Evolutionary conservation across 2,888 invertebrate genomes (phyloP), one percentile per base, ranked within the genome.

Genomic region (Odontomyia ornata): DNA sequence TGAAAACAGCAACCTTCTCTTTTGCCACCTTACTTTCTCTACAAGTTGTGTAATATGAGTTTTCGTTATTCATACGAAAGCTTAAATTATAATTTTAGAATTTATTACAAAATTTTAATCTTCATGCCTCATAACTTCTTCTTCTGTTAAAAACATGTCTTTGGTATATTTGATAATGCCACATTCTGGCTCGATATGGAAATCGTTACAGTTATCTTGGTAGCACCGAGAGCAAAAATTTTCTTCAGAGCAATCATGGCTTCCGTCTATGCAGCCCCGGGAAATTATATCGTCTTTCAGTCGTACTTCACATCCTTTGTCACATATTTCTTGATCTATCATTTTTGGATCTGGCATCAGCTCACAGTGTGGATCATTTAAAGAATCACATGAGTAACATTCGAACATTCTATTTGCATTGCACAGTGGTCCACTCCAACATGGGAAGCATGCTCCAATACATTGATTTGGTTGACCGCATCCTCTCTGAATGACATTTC

Each of bases 321-420:
- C 23, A 21, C 73, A 73, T 11, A 73, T 57, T 30, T 57, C 36
- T 27, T 43, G 28, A n/a, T 73, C 73, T 11, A 73, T 13, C 1
- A n/a, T 25, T 0, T 73, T 36, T 7, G 21, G 43, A 21, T 60
- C 13, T 43, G 23, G 21, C 5, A 73, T 15, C 21, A 57, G n/a
- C 13, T 73, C 73, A 36, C 73, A 73, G 7, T 73, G 30, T 2
- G n/a, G 36, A 60, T 73, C 60, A 5, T 13, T 23, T 7, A 13
- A 23, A 13, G 73, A 47, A 9, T 52, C 52, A 25, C 73, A 73
- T 4, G 21, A 60, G 43, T 60, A 73, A 36, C 73, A 73, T 46
- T 73, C 73, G n/a, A 27, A 57, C 60, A 73, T 60, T 7, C 13
- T 18, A 43, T 73, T 73, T 1, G 73, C 21, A 43, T 73, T 73